Evolutionary conservation across 2,113 vertebrate genomes (phyloP).

Genomic region (Peucedramus taeniatus): DNA sequence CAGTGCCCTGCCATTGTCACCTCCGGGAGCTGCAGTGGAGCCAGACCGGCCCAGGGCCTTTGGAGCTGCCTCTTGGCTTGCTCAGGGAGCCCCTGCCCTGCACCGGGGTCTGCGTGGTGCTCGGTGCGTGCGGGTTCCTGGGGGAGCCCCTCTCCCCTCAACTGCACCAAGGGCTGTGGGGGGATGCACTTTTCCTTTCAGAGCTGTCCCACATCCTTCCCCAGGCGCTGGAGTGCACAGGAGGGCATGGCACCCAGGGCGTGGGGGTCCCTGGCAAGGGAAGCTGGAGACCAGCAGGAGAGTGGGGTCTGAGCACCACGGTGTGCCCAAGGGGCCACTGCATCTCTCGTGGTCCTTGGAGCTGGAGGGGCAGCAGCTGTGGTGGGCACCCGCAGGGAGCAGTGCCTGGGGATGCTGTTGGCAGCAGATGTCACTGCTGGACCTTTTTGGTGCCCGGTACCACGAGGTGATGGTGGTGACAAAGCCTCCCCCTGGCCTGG

Average conservation of each 20-base stretch:
- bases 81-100: accelerated
- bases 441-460: accelerated
- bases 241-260: accelerated
- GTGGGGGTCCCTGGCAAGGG: neutral
- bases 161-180: neutral
- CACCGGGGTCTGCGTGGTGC: neutral
- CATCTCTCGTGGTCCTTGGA: accelerated
- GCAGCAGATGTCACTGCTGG: neutral
- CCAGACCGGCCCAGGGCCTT: neutral
- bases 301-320: accelerated
- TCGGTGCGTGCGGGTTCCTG: accelerated
- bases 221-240: accelerated
- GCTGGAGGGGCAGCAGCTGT: accelerated
- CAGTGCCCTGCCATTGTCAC: neutral
- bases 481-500: neutral
- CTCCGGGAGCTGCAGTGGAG: neutral
- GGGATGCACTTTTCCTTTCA: accelerated
- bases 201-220: neutral
- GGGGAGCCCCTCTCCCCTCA: neutral
- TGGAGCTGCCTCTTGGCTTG: neutral
- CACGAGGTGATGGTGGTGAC: accelerated
- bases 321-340: accelerated
- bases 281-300: neutral
- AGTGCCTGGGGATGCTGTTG: neutral
- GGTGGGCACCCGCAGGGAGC: neutral